Percentiles rank a stretch among this genome's conserved stretches.
Conservation (phyloP, 2,797 vertebrate genomes). For the Centropyge bicolor region DNA sequence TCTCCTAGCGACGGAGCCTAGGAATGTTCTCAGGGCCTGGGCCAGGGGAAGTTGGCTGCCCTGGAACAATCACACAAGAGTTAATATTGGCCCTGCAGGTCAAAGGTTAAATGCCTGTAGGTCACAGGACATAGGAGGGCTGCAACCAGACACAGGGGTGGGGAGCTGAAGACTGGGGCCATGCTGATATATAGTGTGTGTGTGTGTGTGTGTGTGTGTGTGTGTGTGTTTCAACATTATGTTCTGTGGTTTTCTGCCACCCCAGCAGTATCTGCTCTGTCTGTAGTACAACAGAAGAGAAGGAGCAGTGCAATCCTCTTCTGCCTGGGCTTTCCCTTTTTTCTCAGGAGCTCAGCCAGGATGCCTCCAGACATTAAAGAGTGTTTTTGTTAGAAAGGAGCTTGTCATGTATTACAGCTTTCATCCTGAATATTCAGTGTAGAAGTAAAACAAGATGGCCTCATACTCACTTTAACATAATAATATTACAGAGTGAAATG, state of each 20-base stretch:
- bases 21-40: constrained; percentile 89
- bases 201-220: constrained; percentile 28
- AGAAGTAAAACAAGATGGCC: background rate
- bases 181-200: constrained; percentile 21
- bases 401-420: background rate
- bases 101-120: constrained; percentile 88
- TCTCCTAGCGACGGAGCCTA: constrained; percentile 83
- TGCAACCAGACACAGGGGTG: constrained; percentile 74
- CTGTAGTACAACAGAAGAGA: constrained; percentile 11
- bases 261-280: constrained; percentile 27
- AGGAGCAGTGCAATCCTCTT: constrained; percentile 5
- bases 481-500: too few relatives aligned
- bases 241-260: constrained; percentile 32
- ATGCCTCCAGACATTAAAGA: constrained; percentile 9
- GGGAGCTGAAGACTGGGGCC: constrained; percentile 21
- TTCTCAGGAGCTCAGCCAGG: constrained; percentile 3
- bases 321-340: constrained; percentile 8
- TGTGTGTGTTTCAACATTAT: constrained; percentile 27
- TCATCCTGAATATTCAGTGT: background rate
- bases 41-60: constrained; percentile 85
- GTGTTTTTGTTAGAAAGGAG: background rate
- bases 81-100: constrained; percentile 89
- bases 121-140: constrained; percentile 83
- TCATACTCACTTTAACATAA: background rate
- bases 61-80: constrained; percentile 86